Percentiles rank a stretch among this genome's conserved stretches.
Conservation (phyloP, 92 coral and sea anemone species). For the Nematostella vectensis region DNA sequence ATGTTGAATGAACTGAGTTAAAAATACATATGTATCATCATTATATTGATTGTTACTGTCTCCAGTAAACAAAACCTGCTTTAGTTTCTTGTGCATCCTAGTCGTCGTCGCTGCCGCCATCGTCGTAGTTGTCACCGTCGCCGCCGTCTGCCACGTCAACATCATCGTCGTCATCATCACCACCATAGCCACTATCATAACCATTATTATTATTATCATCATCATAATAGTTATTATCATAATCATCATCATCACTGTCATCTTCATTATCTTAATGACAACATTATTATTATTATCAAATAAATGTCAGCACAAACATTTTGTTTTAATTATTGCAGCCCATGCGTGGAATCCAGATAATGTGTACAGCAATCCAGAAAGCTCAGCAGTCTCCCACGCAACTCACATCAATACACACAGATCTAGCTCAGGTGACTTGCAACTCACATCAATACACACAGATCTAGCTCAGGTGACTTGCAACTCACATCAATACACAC, state of each 20-base stretch:
- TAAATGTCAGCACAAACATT: no score
- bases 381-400: constrained; percentile 64
- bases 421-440: constrained; percentile 69
- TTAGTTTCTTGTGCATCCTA: background rate
- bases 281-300: no score
- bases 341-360: constrained; percentile 80
- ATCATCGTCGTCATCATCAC: background rate
- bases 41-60: background rate
- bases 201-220: background rate
- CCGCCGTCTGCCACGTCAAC: no score
- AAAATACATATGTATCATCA: background rate
- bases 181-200: background rate
- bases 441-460: background rate
- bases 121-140: no score
- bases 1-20: no score
- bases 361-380: constrained; percentile 74
- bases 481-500: no score
- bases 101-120: background rate
- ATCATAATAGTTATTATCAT: no score
- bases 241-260: no score
- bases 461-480: no score
- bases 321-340: constrained; percentile 60
- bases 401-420: constrained; percentile 91
- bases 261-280: no score
- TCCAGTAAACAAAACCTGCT: no score